A percentile compares a stretch with the other conserved stretches of the same genome.
phyloP scores from a whole-genome alignment of 2,888 invertebrate species.

The Mythimna impura region DNA sequence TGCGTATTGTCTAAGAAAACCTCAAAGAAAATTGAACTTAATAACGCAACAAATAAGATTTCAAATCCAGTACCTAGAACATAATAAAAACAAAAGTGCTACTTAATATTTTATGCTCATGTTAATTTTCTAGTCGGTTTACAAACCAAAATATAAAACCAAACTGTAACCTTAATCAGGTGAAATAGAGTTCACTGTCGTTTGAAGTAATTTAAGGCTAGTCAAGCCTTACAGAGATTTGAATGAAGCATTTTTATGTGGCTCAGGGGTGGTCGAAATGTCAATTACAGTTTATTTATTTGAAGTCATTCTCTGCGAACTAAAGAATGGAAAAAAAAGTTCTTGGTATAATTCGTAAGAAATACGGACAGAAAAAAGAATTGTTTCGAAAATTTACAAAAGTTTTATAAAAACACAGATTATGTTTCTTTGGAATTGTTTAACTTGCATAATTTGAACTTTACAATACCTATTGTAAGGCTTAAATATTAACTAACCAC shows the following conservation, averaged over 20 bases:
- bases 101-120: slow-evolving; percentile 45
- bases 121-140: slow-evolving; percentile 47
- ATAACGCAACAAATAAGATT: rapidly evolving
- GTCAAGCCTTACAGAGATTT: slow-evolving; percentile 19
- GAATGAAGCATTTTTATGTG: slow-evolving; percentile 49
- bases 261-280: slow-evolving; percentile 51
- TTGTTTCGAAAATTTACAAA: too few species aligned
- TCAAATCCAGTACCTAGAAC: slow-evolving; percentile 9
- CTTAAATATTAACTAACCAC: too few species aligned
- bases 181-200: slow-evolving; percentile 16
- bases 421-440: too few species aligned
- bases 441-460: too few species aligned
- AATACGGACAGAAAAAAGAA: neutral
- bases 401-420: too few species aligned
- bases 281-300: slow-evolving; percentile 51
- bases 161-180: neutral
- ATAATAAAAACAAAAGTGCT: slow-evolving; percentile 44
- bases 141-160: neutral
- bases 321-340: neutral
- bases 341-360: slow-evolving; percentile 4
- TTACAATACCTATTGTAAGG: too few species aligned
- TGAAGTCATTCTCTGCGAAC: slow-evolving; percentile 21
- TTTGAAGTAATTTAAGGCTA: slow-evolving; percentile 3
- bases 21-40: slow-evolving; percentile 14
- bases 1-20: slow-evolving; percentile 31